Conservation (phyloP, 2,888 invertebrate genomes). For the Ptilodon capucinus region DNA sequence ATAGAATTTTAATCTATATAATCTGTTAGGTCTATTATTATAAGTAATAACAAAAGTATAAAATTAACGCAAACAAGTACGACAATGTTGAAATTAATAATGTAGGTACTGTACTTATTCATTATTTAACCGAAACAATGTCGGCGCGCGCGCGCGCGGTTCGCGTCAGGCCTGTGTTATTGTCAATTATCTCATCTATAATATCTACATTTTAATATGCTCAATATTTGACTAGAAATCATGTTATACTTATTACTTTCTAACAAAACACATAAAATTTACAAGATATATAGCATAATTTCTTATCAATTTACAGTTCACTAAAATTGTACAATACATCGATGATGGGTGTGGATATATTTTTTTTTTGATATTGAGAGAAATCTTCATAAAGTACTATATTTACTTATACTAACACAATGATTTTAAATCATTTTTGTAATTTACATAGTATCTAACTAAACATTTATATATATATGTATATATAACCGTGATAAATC, state of each 20-base stretch:
- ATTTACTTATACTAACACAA: constrained; percentile 47
- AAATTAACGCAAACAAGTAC: constrained; percentile 61
- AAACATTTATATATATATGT: too few species aligned
- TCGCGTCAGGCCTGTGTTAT: constrained; percentile 74
- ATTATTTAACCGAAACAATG: constrained; percentile 58
- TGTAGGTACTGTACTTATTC: constrained; percentile 64
- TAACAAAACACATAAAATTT: constrained; percentile 78
- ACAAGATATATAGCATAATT: constrained; percentile 77
- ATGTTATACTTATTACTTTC: constrained; percentile 78
- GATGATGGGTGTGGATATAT: constrained; percentile 62
- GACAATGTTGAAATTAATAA: constrained; percentile 49
- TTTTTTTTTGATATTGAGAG: constrained; percentile 46
- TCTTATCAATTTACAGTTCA: constrained; percentile 75
- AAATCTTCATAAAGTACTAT: constrained; percentile 50
- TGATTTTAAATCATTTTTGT: constrained; percentile 58
- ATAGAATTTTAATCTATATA: constrained; percentile 33
- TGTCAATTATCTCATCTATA: constrained; percentile 79
- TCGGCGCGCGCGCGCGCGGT: constrained; percentile 34
- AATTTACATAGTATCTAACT: constrained; percentile 22
- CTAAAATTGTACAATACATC: constrained; percentile 78
- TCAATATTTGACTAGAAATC: constrained; percentile 83
- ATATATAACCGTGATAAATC: constrained; percentile 36
- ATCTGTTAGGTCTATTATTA: constrained; percentile 39
- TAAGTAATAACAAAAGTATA: constrained; percentile 60
- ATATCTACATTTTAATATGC: constrained; percentile 79